These are phyloP conservation scores for Plagiodera versicolora DNA, from an alignment of 2,888 invertebrate genomes.

Conservation along the genomic window DNA sequence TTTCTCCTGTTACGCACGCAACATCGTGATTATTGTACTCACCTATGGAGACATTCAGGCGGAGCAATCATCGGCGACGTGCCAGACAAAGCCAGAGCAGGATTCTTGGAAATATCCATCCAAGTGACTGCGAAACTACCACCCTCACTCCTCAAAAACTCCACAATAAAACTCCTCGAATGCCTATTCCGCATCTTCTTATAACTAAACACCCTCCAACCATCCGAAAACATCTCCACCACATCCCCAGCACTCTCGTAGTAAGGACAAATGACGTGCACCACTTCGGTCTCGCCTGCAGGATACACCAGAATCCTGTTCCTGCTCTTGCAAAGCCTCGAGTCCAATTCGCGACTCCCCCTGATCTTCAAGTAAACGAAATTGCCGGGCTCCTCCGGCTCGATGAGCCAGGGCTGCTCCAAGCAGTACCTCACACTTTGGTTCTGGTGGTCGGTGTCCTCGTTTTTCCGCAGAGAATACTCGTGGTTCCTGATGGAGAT, in stretches of 20 bases:
- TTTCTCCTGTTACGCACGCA: too few species aligned
- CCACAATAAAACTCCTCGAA: slow-evolving; percentile 72
- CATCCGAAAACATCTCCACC: slow-evolving; percentile 73
- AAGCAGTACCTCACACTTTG: slow-evolving; percentile 60
- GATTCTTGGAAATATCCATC: slow-evolving; percentile 76
- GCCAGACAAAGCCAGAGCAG: slow-evolving; percentile 58
- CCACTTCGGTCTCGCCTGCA: slow-evolving; percentile 65
- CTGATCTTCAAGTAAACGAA: slow-evolving; percentile 73
- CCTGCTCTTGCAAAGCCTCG: slow-evolving; percentile 63
- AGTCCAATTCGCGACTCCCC: slow-evolving; percentile 60
- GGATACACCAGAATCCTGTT: slow-evolving; percentile 75
- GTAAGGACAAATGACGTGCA: slow-evolving; percentile 69
- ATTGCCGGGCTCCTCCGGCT: slow-evolving; percentile 72
- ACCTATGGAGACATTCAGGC: slow-evolving; percentile 75
- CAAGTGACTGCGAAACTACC: slow-evolving; percentile 76
- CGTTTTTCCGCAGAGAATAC: slow-evolving; percentile 48
- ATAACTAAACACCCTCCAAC: slow-evolving; percentile 53
- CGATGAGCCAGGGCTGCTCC: slow-evolving; percentile 77
- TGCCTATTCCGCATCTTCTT: slow-evolving; percentile 56
- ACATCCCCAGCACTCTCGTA: slow-evolving; percentile 52
- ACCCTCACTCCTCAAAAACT: slow-evolving; percentile 72
- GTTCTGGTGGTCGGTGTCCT: slow-evolving; percentile 58
- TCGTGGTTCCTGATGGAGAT: slow-evolving; percentile 68
- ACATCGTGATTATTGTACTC: slow-evolving; percentile 26
- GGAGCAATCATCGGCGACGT: slow-evolving; percentile 58